Percentiles rank a stretch among this genome's conserved stretches.
Evolutionary conservation across 2,797 vertebrate genomes (phyloP).

Genomic region (Rhyacichthys aspro): DNA sequence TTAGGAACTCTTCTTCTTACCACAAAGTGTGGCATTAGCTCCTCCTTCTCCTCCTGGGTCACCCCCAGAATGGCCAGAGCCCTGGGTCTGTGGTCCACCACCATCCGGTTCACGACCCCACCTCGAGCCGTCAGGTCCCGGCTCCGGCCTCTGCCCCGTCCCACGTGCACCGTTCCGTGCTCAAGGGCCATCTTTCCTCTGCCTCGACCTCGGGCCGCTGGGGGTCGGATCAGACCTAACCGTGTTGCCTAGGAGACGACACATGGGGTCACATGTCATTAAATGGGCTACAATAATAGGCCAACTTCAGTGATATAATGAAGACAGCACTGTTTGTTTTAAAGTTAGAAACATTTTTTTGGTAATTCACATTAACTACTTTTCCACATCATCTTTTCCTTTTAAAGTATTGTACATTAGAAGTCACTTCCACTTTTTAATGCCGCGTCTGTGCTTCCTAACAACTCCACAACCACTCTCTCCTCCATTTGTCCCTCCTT

Average conservation of each 20-base stretch:
- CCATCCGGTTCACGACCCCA: constrained; percentile 87
- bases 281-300: no score
- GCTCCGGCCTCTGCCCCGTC: constrained; percentile 86
- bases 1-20: constrained; percentile 74
- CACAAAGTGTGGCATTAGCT: constrained; percentile 94
- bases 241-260: constrained; percentile 84
- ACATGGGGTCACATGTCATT: background rate
- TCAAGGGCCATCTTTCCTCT: constrained; percentile 85
- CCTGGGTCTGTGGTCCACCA: constrained; percentile 94
- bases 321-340: no score
- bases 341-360: no score
- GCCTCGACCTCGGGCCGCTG: constrained; percentile 83
- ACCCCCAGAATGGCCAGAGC: constrained; percentile 88
- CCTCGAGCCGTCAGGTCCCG: constrained; percentile 85
- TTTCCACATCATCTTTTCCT: background rate
- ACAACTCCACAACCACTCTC: constrained; percentile 34
- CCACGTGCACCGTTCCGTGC: constrained; percentile 77
- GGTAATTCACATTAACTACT: no score
- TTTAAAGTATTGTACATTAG: background rate
- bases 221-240: constrained; percentile 87
- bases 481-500: constrained; percentile 36
- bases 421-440: constrained; percentile 39
- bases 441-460: constrained; percentile 27
- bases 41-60: constrained; percentile 92
- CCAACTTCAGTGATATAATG: background rate